A percentile compares a stretch with the other conserved stretches of the same genome.
Evolutionary conservation across 2,113 vertebrate genomes (phyloP).

Genomic region (Myrmecophaga tridactyla): DNA sequence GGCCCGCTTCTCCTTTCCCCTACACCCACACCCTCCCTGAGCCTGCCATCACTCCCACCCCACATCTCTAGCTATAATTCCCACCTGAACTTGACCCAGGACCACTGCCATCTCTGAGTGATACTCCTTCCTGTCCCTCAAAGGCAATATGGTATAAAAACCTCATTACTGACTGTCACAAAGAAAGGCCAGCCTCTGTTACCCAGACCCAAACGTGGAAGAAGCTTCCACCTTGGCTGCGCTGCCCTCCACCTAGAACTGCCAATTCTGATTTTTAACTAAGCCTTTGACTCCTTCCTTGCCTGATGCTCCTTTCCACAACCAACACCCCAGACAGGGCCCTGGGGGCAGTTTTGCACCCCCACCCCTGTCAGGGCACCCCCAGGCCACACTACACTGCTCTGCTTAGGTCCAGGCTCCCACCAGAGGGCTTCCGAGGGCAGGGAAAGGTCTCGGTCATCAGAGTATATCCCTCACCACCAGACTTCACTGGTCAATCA

Average conservation of each 20-base stretch:
- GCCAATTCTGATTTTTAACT: not conserved
- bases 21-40: not conserved
- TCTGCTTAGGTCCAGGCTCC: fast-evolving
- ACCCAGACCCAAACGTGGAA: not conserved
- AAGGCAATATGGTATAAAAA: not conserved
- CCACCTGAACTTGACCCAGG: not conserved
- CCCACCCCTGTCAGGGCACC: not conserved
- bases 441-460: not conserved
- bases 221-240: not conserved
- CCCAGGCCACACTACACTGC: not conserved
- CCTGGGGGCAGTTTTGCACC: not conserved
- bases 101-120: not conserved
- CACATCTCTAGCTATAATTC: too few species aligned
- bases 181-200: not conserved
- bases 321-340: not conserved
- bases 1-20: not conserved
- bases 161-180: not conserved
- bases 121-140: not conserved
- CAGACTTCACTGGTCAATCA: not conserved
- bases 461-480: not conserved
- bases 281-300: not conserved
- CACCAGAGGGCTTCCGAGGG: not conserved
- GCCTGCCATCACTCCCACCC: not conserved
- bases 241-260: fast-evolving
- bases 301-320: not conserved